Base-by-base conservation (phyloP, 2,797 vertebrate genomes). In the Pempheris klunzingeri region DNA sequence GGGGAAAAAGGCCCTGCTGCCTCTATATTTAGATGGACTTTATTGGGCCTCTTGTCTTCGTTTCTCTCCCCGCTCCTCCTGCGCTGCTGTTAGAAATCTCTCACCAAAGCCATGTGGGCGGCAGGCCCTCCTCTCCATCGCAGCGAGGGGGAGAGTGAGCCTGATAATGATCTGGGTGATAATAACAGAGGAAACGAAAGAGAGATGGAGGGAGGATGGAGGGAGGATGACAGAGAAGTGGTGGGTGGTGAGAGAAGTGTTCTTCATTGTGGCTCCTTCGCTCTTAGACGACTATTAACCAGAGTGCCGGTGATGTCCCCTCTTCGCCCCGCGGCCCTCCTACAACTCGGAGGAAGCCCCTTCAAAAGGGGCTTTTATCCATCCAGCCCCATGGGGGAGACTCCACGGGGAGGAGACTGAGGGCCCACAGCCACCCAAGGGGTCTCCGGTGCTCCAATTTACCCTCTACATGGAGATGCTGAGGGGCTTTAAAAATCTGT, bases 11-110 rank as follows among this genome's bases (percentile, higher is more conserved):
- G 80, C 81, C 78, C 53, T 50, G 81, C 74, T 89, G 79, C 69
- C 82, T 88, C 94, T 95, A 95, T 94, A 95, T 95, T 92, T 95
- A 95, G 94, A 92, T 85, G 47, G 84, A 86, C 91, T 93, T 94
- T 94, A 93, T 93, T 93, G 89, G 88, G 90, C 89, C 84, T 91
- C 89, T 91, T 92, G 88, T 94, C 85, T 91, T 86, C 70, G 26
- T 81, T 86, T 71, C 43, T 53, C 74, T 50, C 53, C 66, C 77
- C 70, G 73, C 81, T 61, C 77, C 75, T 83, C 74, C 64, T 72
- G 73, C 73, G 81, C 82, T 87, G 82, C 82, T 76, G 83, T 87
- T 87, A 87, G 69, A 88, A 89, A 89, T 92, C 92, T 93, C 90
- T 91, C 88, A 91, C 77, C 88, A 78, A 81, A 90, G 85, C 88